phyloP scores from a whole-genome alignment of 2,888 invertebrate species.

The Sussaba pulchella region DNA sequence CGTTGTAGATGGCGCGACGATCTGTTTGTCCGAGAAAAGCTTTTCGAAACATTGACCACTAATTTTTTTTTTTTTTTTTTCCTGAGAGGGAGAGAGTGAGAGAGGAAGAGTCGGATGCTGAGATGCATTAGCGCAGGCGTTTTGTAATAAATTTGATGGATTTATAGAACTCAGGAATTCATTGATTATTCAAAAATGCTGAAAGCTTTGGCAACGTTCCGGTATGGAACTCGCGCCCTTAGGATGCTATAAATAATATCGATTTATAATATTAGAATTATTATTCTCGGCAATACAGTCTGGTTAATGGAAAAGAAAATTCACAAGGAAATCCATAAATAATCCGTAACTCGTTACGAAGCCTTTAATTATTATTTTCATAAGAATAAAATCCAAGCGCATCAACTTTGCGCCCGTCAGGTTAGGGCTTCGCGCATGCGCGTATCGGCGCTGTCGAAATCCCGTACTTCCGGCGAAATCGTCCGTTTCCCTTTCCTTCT shows the following conservation, averaged over 20 bases:
- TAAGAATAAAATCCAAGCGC: too few relatives aligned
- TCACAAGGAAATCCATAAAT: too few relatives aligned
- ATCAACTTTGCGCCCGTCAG: conserved; percentile 58
- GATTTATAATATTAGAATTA: too few relatives aligned
- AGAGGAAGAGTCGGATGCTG: conserved; percentile 39
- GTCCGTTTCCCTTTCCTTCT: conserved; percentile 75
- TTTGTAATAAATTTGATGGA: conserved; percentile 33
- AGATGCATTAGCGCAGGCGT: conserved; percentile 33
- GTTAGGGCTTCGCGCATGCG: conserved; percentile 67
- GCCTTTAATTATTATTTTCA: too few relatives aligned
- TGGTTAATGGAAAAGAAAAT: too few relatives aligned
- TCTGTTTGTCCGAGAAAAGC: conserved; percentile 41
- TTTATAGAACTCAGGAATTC: conserved; percentile 10
- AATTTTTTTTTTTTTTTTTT: conserved; percentile 37
- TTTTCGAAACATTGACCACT: conserved; percentile 50
- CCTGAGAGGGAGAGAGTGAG: too few relatives aligned
- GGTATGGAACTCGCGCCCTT: too few relatives aligned
- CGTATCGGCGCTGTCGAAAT: conserved; percentile 34
- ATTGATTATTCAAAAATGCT: too few relatives aligned
- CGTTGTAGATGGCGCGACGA: conserved; percentile 62
- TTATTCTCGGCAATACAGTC: too few relatives aligned
- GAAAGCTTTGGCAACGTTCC: too few relatives aligned
- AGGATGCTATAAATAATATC: too few relatives aligned
- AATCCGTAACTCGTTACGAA: too few relatives aligned
- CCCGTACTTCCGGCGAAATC: conserved; percentile 71